Conservation (phyloP, 1,140 invertebrate genomes). For the Protaetia brevitarsis region DNA sequence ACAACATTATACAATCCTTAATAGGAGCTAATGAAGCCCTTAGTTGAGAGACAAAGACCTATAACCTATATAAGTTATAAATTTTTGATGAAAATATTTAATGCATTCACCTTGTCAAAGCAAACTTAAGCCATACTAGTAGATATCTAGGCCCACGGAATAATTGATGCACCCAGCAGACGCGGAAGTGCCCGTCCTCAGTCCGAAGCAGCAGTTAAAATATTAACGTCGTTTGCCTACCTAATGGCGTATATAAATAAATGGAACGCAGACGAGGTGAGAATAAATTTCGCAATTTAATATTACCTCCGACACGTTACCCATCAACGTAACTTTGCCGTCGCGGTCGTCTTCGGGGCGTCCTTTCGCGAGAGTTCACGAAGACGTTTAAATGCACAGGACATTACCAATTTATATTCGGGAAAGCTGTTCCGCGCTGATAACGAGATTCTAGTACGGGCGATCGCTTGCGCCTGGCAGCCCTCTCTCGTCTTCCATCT, state of each 20-base stretch:
- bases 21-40: too few species aligned
- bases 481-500: neutral
- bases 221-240: neutral
- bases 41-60: too few species aligned
- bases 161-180: too few species aligned
- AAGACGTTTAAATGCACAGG: slow-evolving; percentile 5
- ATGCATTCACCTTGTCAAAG: too few species aligned
- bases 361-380: slow-evolving; percentile 8
- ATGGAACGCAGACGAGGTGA: slow-evolving; percentile 5
- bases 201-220: neutral
- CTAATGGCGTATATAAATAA: slow-evolving; percentile 12
- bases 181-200: neutral
- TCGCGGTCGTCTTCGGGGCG: neutral
- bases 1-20: too few species aligned
- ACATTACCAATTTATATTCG: slow-evolving; percentile 17
- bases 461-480: slow-evolving; percentile 1
- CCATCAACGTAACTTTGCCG: neutral
- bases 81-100: too few species aligned
- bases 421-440: neutral
- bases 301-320: neutral
- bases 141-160: too few species aligned
- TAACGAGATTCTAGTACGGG: slow-evolving; percentile 11
- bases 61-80: too few species aligned
- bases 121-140: too few species aligned
- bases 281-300: slow-evolving; percentile 11